These are phyloP conservation scores for Hypercompe scribonia DNA, from an alignment of 2,888 invertebrate genomes.

Conservation along the genomic window DNA sequence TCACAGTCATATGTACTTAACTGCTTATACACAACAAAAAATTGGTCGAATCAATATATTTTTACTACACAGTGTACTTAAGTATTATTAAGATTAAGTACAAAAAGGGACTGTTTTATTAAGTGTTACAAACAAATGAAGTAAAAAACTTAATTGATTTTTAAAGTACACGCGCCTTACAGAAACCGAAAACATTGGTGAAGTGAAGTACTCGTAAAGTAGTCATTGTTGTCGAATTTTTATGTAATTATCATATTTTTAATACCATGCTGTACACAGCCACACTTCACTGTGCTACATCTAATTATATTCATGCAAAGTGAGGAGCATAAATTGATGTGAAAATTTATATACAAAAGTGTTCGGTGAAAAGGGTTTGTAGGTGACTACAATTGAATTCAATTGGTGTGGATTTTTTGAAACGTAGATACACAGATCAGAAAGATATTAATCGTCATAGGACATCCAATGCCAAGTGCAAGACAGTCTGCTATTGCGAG, in stretches of 20 bases:
- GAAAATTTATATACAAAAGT: too few species aligned
- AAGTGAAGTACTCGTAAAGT: too few species aligned
- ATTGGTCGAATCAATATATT: not conserved
- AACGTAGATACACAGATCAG: too few species aligned
- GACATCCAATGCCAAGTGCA: too few species aligned
- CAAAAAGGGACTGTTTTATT: not conserved
- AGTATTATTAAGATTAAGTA: not conserved
- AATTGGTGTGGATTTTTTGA: too few species aligned
- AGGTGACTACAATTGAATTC: too few species aligned
- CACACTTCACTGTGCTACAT: not conserved
- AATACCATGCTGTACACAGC: too few species aligned
- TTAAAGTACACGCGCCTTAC: not conserved
- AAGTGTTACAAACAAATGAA: not conserved
- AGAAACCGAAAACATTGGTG: not conserved
- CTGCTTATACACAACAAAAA: not conserved
- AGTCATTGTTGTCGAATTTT: not conserved
- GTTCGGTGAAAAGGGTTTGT: too few species aligned
- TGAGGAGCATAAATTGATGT: too few species aligned
- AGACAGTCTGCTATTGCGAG: too few species aligned
- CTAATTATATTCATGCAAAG: not conserved
- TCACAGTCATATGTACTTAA: not conserved
- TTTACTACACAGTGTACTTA: not conserved
- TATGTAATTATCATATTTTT: not conserved
- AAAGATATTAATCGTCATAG: too few species aligned
- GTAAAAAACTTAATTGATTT: not conserved